Conservation (phyloP, 1,140 invertebrate species). For the Leptonema lineaticorne region DNA sequence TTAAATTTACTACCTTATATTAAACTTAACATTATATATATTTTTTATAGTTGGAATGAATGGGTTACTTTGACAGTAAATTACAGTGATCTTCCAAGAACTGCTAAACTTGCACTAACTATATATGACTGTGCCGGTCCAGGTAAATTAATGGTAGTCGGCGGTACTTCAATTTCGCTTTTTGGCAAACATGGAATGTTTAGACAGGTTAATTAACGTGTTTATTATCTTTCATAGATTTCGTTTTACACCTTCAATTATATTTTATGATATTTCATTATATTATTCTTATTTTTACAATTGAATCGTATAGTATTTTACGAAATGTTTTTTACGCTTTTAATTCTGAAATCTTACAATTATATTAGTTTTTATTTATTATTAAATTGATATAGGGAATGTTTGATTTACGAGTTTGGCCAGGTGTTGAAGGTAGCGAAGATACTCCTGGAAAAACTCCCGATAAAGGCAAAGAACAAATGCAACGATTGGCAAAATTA, state of each 20-base stretch:
- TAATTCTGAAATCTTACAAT: no score
- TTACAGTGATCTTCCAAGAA: constrained; percentile 88
- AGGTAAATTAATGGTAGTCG: constrained; percentile 77
- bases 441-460: constrained; percentile 83
- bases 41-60: constrained; percentile 88
- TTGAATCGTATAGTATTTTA: background rate
- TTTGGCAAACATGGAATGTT: constrained; percentile 93
- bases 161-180: constrained; percentile 86
- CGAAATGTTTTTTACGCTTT: no score
- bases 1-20: background rate
- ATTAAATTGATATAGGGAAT: constrained; percentile 59
- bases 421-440: constrained; percentile 70
- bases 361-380: no score
- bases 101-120: constrained; percentile 87
- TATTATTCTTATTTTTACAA: constrained; percentile 1
- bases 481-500: constrained; percentile 86
- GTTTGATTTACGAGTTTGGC: constrained; percentile 78
- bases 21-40: background rate
- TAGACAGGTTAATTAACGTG: constrained; percentile 73
- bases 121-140: constrained; percentile 92
- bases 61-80: constrained; percentile 92
- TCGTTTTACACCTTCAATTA: constrained; percentile 43
- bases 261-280: constrained; percentile 27
- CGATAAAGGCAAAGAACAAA: constrained; percentile 79
- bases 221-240: no score